phyloP scores from a whole-genome alignment of 2,797 vertebrate species.

The Myotis findleyi region DNA sequence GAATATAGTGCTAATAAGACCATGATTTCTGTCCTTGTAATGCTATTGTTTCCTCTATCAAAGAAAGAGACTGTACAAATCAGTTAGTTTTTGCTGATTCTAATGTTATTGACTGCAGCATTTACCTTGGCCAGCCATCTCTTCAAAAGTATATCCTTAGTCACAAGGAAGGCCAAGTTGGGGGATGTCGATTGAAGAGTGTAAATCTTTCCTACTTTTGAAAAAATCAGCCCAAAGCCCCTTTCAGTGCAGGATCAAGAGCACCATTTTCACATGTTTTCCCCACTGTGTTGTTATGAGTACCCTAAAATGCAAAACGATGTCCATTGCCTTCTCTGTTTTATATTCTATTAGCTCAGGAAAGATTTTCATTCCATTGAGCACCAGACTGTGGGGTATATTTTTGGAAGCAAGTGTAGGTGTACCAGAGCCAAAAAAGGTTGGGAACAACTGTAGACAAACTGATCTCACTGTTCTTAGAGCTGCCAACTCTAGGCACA shows the following conservation, averaged over 20 bases:
- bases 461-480: constrained; percentile 81
- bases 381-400: constrained; percentile 78
- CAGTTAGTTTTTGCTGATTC: constrained; percentile 23
- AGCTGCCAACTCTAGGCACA: constrained; percentile 75
- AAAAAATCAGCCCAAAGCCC: neutral
- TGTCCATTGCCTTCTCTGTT: constrained; percentile 61
- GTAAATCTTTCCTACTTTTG: neutral
- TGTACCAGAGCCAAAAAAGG: constrained; percentile 81
- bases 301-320: constrained; percentile 52
- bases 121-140: constrained; percentile 35
- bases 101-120: neutral
- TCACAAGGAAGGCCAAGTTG: constrained; percentile 1
- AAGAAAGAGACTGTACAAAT: neutral
- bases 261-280: constrained; percentile 27
- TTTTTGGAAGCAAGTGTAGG: constrained; percentile 82
- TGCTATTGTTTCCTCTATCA: too few species aligned
- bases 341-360: constrained; percentile 72
- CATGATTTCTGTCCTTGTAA: constrained; percentile 40
- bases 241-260: neutral
- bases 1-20: constrained; percentile 42
- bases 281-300: constrained; percentile 29
- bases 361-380: constrained; percentile 80
- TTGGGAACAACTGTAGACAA: constrained; percentile 82
- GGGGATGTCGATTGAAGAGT: neutral
- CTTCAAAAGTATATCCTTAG: constrained; percentile 32